Conservation (phyloP, 2,797 vertebrate genomes). For the Glyptemys insculpta region DNA sequence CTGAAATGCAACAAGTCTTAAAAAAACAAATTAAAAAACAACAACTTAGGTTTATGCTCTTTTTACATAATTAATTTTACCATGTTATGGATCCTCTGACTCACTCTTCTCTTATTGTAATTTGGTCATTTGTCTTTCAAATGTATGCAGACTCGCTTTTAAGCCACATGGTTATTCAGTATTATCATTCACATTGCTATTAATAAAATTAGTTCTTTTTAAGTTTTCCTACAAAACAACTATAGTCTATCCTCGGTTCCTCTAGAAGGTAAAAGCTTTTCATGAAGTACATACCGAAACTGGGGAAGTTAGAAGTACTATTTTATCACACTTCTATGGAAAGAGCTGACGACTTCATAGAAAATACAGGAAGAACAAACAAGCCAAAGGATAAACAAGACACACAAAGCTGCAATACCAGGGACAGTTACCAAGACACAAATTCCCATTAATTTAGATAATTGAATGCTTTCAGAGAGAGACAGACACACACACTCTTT, state of each 20-base stretch:
- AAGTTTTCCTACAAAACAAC: neutral
- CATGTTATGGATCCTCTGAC: neutral
- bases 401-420: neutral
- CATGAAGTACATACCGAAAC: neutral
- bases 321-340: constrained; percentile 36
- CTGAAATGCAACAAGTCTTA: neutral
- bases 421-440: neutral
- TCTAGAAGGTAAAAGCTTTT: neutral
- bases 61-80: neutral
- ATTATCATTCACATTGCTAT: neutral
- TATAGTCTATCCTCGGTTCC: neutral
- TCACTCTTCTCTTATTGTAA: neutral
- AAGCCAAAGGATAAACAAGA: constrained; percentile 40
- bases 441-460: neutral
- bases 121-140: neutral
- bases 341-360: constrained; percentile 34
- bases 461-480: neutral
- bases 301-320: neutral
- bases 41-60: neutral
- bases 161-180: neutral
- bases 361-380: constrained; percentile 35
- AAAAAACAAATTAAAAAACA: no score
- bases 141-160: neutral
- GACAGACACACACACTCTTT: neutral
- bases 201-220: neutral